Evolutionary conservation across 2,888 invertebrate species (phyloP), one percentile per base, ranked within the genome.

Genomic region (Cyclophora punctaria): DNA sequence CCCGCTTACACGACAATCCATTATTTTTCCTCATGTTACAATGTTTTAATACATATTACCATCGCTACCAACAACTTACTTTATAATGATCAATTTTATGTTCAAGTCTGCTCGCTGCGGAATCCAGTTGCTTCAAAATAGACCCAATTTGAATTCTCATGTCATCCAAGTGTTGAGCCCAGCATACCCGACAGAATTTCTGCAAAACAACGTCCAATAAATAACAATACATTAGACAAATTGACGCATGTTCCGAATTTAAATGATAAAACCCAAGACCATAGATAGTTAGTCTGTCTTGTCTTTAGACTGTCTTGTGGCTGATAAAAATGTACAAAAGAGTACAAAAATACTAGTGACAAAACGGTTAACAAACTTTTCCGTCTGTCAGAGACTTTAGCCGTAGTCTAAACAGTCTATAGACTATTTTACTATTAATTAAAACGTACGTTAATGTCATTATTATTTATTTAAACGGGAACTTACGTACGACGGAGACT

Each of bases 181-280:
- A 92, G 68, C 93, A 93, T 4, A 90, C 75, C 7, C 78, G 75
- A 67, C 92, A 93, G 66, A 91, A 92, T 58, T 85, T 84, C 92
- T 92, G 68, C 51, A 73, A 76, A 59, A 45, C 55, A 57, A 55
- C 47, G 54, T 47, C 48, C 49, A 52, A 50, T 37, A 48, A 51
- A 47, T 20, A 52, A 50, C 41, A 35, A 47, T n/a, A 43, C 34
- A 48, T 50, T 49, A 46, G 51, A 49, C 49, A 50, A 51, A 56
- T 53, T 20, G 52, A 34, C 40, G 54, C 48, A 49, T 45, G 2
- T 46, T 48, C 41, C 33, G 47, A 41, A 35, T 43, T 44, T 44
- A 20, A 5, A 20, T 7, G 42, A 63, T 20, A 20, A 20, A 20
- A 2, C 20, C 20, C 20, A 2, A 20, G 20, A 20, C 20, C 20